A percentile compares a stretch with the other conserved stretches of the same genome.
phyloP scores from a whole-genome alignment of 2,888 invertebrate species.

The Griposia aprilina region DNA sequence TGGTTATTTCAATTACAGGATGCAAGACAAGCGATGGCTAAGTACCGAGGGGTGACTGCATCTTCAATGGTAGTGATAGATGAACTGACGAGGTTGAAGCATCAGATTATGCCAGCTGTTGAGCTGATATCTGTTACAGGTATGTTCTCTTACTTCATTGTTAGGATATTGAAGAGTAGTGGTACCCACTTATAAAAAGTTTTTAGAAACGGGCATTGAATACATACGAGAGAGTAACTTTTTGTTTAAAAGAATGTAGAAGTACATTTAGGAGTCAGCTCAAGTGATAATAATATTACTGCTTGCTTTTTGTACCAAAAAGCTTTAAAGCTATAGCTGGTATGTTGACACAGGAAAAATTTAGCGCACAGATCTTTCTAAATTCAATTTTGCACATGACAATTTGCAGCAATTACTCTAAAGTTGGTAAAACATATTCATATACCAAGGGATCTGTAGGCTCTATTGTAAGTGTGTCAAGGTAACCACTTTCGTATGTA shows the following conservation, averaged over 20 bases:
- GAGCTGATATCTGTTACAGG: slow-evolving; percentile 81
- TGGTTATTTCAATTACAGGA: slow-evolving; percentile 71
- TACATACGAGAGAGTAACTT: not conserved
- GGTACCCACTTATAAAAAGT: not conserved
- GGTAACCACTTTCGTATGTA: too few relatives aligned
- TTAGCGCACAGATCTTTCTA: not conserved
- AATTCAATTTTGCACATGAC: not conserved
- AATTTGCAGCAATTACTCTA: too few relatives aligned
- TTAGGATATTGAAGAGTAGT: not conserved
- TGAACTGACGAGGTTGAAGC: slow-evolving; percentile 81
- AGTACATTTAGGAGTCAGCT: not conserved
- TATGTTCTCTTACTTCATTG: slow-evolving; percentile 36
- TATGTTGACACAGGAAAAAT: not conserved
- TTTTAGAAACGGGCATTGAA: not conserved
- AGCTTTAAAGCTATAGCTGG: not conserved
- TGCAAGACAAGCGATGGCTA: slow-evolving; percentile 79
- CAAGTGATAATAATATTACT: not conserved
- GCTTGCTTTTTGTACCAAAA: too few relatives aligned
- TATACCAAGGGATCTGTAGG: too few relatives aligned
- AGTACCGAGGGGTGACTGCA: slow-evolving; percentile 79
- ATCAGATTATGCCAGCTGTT: slow-evolving; percentile 80
- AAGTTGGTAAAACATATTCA: too few relatives aligned
- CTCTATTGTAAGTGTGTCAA: too few relatives aligned
- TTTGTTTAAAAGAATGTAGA: not conserved
- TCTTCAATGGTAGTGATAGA: slow-evolving; percentile 80